Evolutionary conservation across 1,140 invertebrate genomes (phyloP).

Genomic region (Episyrphus balteatus): DNA sequence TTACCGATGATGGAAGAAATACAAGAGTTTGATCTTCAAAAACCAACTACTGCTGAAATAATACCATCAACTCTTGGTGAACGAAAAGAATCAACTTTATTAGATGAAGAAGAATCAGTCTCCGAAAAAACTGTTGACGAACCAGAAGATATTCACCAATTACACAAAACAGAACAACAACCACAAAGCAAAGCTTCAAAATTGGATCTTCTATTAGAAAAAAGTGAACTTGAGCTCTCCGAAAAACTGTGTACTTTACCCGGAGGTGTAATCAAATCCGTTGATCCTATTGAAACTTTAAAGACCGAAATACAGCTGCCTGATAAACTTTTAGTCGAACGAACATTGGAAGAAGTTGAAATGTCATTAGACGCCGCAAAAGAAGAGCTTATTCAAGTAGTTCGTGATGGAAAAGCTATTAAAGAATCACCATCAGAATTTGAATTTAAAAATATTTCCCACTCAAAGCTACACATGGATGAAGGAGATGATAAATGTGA

Average conservation of each 20-base stretch:
- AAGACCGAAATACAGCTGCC: conserved; percentile 36
- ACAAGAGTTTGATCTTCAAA: too few species aligned
- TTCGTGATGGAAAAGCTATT: conserved; percentile 37
- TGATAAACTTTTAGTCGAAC: conserved; percentile 37
- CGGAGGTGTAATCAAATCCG: conserved; percentile 21
- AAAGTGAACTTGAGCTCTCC: conserved; percentile 31
- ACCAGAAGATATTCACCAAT: conserved; percentile 22
- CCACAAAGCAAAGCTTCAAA: conserved; percentile 10
- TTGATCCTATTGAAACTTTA: conserved; percentile 40
- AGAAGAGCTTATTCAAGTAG: conserved; percentile 45
- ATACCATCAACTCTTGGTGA: neutral
- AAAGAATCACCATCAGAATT: conserved; percentile 63
- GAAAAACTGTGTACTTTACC: conserved; percentile 26
- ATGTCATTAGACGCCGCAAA: conserved; percentile 53
- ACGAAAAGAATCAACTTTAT: conserved; percentile 13
- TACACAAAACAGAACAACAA: conserved; percentile 22
- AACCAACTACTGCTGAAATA: too few species aligned
- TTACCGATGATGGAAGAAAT: too few species aligned
- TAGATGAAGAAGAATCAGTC: too few species aligned
- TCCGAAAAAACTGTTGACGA: too few species aligned
- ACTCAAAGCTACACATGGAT: neutral
- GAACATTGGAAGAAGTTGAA: conserved; percentile 57
- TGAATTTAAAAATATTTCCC: conserved; percentile 45
- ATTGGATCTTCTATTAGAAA: conserved; percentile 27
- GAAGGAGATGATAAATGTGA: conserved; percentile 1